phyloP scores from a whole-genome alignment of 2,888 invertebrate genomes.

The Nephrotoma guestfalica region DNA sequence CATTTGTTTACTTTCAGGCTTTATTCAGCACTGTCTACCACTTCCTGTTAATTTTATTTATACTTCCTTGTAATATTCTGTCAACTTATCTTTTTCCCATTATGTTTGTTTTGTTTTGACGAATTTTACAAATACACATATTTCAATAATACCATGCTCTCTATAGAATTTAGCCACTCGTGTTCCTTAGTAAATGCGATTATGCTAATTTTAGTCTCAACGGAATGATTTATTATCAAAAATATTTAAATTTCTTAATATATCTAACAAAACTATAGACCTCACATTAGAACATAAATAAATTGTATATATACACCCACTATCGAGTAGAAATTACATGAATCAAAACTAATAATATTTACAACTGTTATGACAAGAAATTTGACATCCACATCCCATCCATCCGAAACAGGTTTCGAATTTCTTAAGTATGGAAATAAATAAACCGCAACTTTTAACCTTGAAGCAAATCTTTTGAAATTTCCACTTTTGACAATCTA shows the following conservation, averaged over 20 bases:
- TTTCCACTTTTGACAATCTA: not conserved
- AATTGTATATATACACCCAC: not conserved
- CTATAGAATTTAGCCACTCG: not conserved
- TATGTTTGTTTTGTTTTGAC: not conserved
- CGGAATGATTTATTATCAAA: not conserved
- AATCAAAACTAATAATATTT: not conserved
- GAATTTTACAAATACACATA: not conserved
- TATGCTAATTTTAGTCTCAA: not conserved
- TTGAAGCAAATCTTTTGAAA: not conserved
- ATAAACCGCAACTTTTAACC: not conserved
- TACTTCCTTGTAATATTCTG: too few relatives aligned
- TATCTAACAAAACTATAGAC: not conserved
- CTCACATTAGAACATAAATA: not conserved
- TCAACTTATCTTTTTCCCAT: not conserved
- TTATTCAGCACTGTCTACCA: too few relatives aligned
- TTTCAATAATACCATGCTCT: not conserved
- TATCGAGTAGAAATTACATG: not conserved
- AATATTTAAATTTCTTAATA: not conserved
- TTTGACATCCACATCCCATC: not conserved
- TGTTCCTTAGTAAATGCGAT: not conserved
- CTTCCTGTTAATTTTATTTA: too few relatives aligned
- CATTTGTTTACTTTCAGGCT: too few relatives aligned
- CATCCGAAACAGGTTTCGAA: not conserved
- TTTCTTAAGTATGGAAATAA: not conserved
- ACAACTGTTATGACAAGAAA: not conserved